Percentiles rank a stretch among this genome's conserved stretches.
These are phyloP conservation scores for Cardiocondyla obscurior DNA, from an alignment of 1,140 invertebrate species.

Conservation along the genomic window DNA sequence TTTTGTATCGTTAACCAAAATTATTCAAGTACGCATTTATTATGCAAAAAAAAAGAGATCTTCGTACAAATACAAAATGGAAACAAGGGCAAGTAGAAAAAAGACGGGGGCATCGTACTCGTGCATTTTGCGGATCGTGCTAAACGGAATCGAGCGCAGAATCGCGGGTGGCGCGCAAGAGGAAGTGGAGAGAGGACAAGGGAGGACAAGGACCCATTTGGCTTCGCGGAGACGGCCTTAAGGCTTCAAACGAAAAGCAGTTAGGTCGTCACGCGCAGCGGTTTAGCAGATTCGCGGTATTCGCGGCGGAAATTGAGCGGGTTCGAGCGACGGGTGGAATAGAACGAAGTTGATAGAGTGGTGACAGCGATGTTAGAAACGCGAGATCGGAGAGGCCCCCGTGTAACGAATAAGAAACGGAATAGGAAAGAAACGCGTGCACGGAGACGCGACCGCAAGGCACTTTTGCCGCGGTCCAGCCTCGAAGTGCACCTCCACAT, in stretches of 20 bases:
- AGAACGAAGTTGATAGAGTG: conserved; percentile 51
- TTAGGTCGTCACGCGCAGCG: conserved; percentile 78
- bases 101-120: conserved; percentile 39
- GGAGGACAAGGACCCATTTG: conserved; percentile 37
- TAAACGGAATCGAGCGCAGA: conserved; percentile 59
- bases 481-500: not conserved
- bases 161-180: conserved; percentile 47
- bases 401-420: conserved; percentile 9
- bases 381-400: not conserved
- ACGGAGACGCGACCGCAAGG: not conserved
- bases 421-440: not conserved
- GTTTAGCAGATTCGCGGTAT: conserved; percentile 68
- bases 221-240: conserved; percentile 60
- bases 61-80: not conserved
- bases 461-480: not conserved
- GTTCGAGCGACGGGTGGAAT: conserved; percentile 58
- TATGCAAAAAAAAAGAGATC: not conserved
- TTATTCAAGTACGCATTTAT: not conserved
- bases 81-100: conserved; percentile 3
- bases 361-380: conserved; percentile 1
- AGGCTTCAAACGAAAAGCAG: conserved; percentile 78
- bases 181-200: conserved; percentile 21
- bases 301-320: conserved; percentile 74
- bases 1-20: no score
- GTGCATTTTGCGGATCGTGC: conserved; percentile 49